These are phyloP conservation scores for Luidia sarsii DNA, from an alignment of 53 echinoderm and acorn worm species.

Conservation along the genomic window DNA sequence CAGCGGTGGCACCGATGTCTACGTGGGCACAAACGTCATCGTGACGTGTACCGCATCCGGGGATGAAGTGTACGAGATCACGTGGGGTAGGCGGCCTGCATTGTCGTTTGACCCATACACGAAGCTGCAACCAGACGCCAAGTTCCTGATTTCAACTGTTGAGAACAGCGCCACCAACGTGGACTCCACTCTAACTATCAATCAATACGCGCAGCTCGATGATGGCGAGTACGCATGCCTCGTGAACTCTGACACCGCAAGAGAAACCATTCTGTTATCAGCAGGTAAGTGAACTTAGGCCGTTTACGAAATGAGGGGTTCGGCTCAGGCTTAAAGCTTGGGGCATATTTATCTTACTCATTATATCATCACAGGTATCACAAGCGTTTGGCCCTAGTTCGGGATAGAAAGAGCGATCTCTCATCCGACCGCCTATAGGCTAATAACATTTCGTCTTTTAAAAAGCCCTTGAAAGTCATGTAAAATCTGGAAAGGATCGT, in stretches of 20 bases:
- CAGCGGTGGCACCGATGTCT: neutral
- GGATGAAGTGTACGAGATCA: slow-evolving; percentile 43
- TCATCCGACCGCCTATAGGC: no score
- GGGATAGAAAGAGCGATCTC: no score
- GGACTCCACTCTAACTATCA: slow-evolving; percentile 30
- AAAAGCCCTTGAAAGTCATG: no score
- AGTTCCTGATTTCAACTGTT: neutral
- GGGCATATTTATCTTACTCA: no score
- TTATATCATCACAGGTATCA: no score
- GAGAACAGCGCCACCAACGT: slow-evolving; percentile 17
- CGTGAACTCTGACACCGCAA: slow-evolving; percentile 50
- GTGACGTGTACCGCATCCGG: slow-evolving; percentile 19
- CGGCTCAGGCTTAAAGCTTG: no score
- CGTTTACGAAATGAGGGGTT: no score
- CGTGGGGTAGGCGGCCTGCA: slow-evolving; percentile 2
- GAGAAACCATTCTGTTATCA: neutral
- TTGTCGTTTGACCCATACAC: neutral
- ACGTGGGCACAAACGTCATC: slow-evolving; percentile 22
- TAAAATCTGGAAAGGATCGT: no score
- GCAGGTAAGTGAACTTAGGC: slow-evolving; percentile 7
- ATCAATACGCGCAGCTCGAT: neutral
- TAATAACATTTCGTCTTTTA: no score
- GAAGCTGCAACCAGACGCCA: neutral
- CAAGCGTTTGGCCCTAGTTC: neutral
- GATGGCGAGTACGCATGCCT: slow-evolving; percentile 47